A percentile compares a stretch with the other conserved stretches of the same genome.
Conservation (phyloP, 2,888 invertebrate genomes). For the Hanleya hanleyi region DNA sequence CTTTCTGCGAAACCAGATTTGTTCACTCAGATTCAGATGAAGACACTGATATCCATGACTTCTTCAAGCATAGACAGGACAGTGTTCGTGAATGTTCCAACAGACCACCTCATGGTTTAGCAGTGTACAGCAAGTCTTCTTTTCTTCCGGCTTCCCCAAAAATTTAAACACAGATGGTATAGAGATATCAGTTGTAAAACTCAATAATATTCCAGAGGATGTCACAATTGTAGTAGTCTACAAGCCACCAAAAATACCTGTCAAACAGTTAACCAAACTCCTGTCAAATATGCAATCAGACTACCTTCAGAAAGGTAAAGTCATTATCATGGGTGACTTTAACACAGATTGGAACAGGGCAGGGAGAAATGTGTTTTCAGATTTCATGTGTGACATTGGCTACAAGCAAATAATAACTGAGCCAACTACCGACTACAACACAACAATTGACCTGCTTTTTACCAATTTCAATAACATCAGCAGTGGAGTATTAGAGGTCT, state of each 20-base stretch:
- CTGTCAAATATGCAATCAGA: not conserved
- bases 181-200: not conserved
- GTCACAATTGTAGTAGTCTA: not conserved
- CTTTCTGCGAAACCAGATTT: constrained; percentile 32
- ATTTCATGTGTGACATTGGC: not conserved
- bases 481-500: constrained; percentile 22
- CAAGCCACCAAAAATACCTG: not conserved
- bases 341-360: constrained; percentile 16
- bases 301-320: not conserved
- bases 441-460: constrained; percentile 27
- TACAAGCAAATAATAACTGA: constrained; percentile 14
- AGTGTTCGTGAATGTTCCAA: constrained; percentile 2
- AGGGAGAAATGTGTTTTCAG: not conserved
- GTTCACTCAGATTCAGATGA: not conserved
- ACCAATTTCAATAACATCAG: constrained; percentile 10
- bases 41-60: constrained; percentile 1
- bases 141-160: constrained; percentile 4
- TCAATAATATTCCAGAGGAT: not conserved
- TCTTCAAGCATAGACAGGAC: not conserved
- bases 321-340: constrained; percentile 22
- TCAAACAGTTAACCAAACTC: not conserved
- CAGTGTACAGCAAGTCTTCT: constrained; percentile 9
- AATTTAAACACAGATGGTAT: not conserved
- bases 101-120: constrained; percentile 28
- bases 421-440: constrained; percentile 22